Base-by-base conservation (phyloP, 2,113 vertebrate species). In the Sylvia atricapilla region DNA sequence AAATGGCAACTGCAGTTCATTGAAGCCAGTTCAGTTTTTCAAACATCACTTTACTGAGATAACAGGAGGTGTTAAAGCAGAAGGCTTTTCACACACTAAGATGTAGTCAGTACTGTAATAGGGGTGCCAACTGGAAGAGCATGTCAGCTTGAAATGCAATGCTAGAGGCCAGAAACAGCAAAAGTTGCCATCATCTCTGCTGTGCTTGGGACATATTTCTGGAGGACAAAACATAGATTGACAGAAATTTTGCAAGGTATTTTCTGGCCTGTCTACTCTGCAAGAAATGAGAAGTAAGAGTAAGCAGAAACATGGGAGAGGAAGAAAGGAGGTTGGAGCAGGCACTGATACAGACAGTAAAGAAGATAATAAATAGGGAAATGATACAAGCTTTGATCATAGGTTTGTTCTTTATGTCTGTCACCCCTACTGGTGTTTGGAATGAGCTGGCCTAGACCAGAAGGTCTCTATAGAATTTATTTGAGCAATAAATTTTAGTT, bases 11-110 rank as follows among this genome's bases (percentile, higher is more conserved):
- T 97, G 97, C 96, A 96, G 97, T 98, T 98, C 97, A 97, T 30
- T 96, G 97, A 98, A 98, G 95, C 97, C 97, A 97, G 97, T 96
- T 97, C 95, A 95, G 97, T 98, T 98, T 98, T 98, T 98, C 98
- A 98, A 98, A 98, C 97, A 98, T 97, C 21, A 46, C 85, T 98
- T 98, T 96, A 94, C 92, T 93, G 96, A 96, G 96, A 94, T 98
- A 97, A 97, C 95, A 97, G 93, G 97, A 97, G 97, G 93, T 97
- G 94, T 97, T 97, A 95, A 97, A 95, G 94, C 25, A 10, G 88
- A 68, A 94, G 87, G 96, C 84, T 97, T 97, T 97, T 92, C 70
- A 90, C 91, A 96, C 53, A 83, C 44, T 73, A 82, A 95, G 93
- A 92, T 68, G 64, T 91, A 97, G 84, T 73, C 94, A 93, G 87